Percentiles rank a stretch among this genome's conserved stretches.
Conservation (phyloP, 1,140 invertebrate species). For the Tribolium castaneum region DNA sequence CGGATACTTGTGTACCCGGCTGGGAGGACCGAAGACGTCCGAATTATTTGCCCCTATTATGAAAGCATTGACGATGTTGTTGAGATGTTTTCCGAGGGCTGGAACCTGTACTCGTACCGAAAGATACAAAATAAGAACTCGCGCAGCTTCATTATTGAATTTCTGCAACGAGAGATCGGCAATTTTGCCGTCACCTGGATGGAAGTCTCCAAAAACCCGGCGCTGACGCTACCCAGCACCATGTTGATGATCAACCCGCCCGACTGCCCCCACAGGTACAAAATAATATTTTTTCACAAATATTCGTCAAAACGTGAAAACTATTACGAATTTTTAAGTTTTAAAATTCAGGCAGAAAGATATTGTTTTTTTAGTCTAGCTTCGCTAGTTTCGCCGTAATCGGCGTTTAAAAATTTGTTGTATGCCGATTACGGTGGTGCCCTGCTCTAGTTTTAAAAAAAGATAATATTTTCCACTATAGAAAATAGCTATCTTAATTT, state of each 20-base stretch:
- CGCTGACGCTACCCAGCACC: slow-evolving; percentile 66
- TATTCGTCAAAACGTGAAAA: too few species aligned
- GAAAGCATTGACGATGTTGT: slow-evolving; percentile 66
- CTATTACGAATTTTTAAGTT: background rate
- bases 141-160: slow-evolving; percentile 77
- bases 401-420: too few species aligned
- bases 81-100: slow-evolving; percentile 81
- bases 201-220: slow-evolving; percentile 79
- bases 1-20: slow-evolving; percentile 80
- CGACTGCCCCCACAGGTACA: slow-evolving; percentile 79
- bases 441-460: too few species aligned
- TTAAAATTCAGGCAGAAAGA: too few species aligned
- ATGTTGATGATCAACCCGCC: slow-evolving; percentile 71
- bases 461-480: too few species aligned
- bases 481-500: too few species aligned
- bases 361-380: too few species aligned
- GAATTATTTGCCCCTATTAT: slow-evolving; percentile 74
- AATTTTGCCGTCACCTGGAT: slow-evolving; percentile 82
- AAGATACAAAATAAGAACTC: slow-evolving; percentile 68
- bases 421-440: too few species aligned
- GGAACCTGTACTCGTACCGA: slow-evolving; percentile 68
- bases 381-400: too few species aligned
- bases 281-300: too few species aligned
- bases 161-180: slow-evolving; percentile 76
- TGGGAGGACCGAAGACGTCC: slow-evolving; percentile 68